A percentile compares a stretch with the other conserved stretches of the same genome.
phyloP scores from a whole-genome alignment of 2,797 vertebrate genomes.

The Rhabdomys pumilio region DNA sequence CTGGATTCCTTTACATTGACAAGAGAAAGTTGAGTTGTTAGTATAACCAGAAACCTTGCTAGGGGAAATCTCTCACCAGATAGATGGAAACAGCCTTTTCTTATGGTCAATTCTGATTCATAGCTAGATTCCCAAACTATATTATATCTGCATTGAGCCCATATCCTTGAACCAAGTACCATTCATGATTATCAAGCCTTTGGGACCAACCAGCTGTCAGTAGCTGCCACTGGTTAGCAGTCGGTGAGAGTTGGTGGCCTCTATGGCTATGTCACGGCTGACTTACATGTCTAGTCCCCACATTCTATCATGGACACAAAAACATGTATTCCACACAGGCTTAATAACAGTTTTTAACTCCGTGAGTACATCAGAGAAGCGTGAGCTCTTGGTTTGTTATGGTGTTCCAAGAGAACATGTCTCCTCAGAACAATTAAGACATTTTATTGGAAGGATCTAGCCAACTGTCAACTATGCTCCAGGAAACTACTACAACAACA shows the following conservation, averaged over 20 bases:
- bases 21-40: not conserved
- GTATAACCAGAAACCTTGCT: not conserved
- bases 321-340: too few relatives aligned
- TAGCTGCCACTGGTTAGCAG: not conserved
- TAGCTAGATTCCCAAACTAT: not conserved
- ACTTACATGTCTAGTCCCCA: too few relatives aligned
- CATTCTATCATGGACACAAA: too few relatives aligned
- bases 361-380: too few relatives aligned
- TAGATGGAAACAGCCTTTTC: not conserved
- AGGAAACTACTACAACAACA: too few relatives aligned
- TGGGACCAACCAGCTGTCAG: not conserved
- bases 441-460: too few relatives aligned
- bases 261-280: not conserved
- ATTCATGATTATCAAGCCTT: not conserved
- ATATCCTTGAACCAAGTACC: not conserved
- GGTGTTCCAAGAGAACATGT: too few relatives aligned
- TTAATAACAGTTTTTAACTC: too few relatives aligned
- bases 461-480: too few relatives aligned
- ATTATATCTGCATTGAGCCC: not conserved
- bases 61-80: not conserved
- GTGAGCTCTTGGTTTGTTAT: too few relatives aligned
- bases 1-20: not conserved
- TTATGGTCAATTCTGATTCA: not conserved
- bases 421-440: too few relatives aligned
- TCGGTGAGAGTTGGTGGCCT: not conserved